Evolutionary conservation across 2,888 invertebrate species (phyloP), one percentile per base, ranked within the genome.

Genomic region (Tanytarsus gracilentus): DNA sequence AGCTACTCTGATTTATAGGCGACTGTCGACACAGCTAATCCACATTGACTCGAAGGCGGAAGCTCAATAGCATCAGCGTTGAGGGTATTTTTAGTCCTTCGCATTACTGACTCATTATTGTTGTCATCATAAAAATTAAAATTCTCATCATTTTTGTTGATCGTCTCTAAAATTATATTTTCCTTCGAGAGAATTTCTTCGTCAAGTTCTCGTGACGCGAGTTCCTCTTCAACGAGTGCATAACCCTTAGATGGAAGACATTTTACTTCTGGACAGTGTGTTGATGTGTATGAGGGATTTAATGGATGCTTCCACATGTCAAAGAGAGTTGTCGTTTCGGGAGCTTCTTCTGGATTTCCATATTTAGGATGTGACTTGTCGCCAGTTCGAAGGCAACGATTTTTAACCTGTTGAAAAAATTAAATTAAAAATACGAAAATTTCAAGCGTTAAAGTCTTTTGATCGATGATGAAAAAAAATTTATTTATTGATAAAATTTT

Each of bases 281-380:
- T 58, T 21, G 62, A 61, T 21, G 67, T 75, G 64, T 72, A 77
- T 2, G 70, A 65, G 0, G 76, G 76, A 64, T 77, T 77, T 5
- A 76, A 61, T 1, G 77, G 77, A 65, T 77, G 77, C 5, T 61
- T 56, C 61, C 61, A 62, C 3, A 62, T 62, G 25, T 61, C 60
- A 2, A 74, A 39, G 2, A 70, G 67, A 18, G 64, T 64, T 0
- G 69, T 72, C 1, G 75, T 73, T 1, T 69, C 66, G 2, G 67
- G 63, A 56, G 65, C 71, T 1, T 70, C 71, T 39, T 65, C 65
- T 3, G 61, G 61, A 25, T 68, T 71, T 1, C 77, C 77, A 6
- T 80, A 77, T 2, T 72, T 68, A 44, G 76, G 77, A 66, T 84
- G 83, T 0, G 75, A 77, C 1, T 84, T 84, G 66, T 86, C 86